Evolutionary conservation across 2,113 vertebrate species (phyloP), one percentile per base, ranked within the genome.

Genomic region (Myiozetetes cayanensis): DNA sequence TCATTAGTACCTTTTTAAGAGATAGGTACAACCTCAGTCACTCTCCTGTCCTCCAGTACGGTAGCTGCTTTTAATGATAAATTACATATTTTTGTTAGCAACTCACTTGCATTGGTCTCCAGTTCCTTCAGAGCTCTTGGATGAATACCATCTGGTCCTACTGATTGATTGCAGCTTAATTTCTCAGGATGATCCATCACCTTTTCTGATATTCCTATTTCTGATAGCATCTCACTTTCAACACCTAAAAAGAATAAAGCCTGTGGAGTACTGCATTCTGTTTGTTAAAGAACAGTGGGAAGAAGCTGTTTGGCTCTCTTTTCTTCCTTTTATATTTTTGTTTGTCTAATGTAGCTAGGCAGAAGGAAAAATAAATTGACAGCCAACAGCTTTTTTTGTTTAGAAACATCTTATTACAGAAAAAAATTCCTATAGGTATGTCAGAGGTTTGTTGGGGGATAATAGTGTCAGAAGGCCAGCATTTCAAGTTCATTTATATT

Each of bases 61-160:
- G 87, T 75, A 83, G 77, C 41, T 94, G 68, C 67, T 96, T 97
- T 96, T 95, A 95, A 95, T 93, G 93, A 90, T 81, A 95, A 95
- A 90, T 89, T 94, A 91, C 75, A 84, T 96, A 94, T 96, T 97
- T 97, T 93, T 94, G 85, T 96, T 96, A 97, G 85, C 85, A 94
- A 86, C 83, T 94, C 85, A 90, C 82, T 95, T 96, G 94, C 39
- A 66, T 53, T 95, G 96, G 94, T 94, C 83, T 81, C 94, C 72
- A 39, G 81, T 85, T 97, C 94, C 79, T 94, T 96, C 87, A 92
- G 93, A 97, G 91, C 89, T 91, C 91, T 97, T 86, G 5, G 90
- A 89, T 95, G 94, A 96, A 94, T 88, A 93, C 72, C 91, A 96
- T 96, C 94, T 96, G 89, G 72, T 95, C 96, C 94, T 96, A 67